Evolutionary conservation across 2,797 vertebrate genomes (phyloP).

Genomic region (Argya squamiceps): DNA sequence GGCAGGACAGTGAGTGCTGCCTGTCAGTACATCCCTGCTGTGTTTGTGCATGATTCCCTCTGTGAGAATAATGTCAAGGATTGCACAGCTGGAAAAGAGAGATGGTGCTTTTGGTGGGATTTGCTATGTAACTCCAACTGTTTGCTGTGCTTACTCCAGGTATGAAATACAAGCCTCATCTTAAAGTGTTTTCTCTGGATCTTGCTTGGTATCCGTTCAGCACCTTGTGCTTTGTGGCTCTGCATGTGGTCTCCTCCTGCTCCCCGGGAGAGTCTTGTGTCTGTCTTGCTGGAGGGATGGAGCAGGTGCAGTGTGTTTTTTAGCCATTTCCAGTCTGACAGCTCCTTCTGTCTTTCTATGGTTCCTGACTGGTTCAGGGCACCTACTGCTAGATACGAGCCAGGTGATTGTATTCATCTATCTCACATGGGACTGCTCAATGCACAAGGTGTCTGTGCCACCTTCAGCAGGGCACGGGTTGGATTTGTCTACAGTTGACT

Average conservation of each 20-base stretch:
- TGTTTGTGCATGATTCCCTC: neutral
- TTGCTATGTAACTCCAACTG: neutral
- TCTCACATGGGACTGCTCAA: neutral
- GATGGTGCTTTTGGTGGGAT: neutral
- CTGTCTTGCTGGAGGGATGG: neutral
- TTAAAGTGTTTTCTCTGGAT: neutral
- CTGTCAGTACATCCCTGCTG: neutral
- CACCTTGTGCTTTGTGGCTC: neutral
- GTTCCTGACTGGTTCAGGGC: neutral
- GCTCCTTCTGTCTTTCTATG: neutral
- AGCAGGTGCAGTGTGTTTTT: neutral
- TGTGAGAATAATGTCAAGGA: fast-evolving
- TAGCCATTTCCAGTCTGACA: fast-evolving
- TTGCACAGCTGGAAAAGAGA: neutral
- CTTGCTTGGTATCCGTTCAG: neutral
- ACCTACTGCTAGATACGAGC: fast-evolving
- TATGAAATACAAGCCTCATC: neutral
- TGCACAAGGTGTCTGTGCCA: neutral
- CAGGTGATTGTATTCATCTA: neutral
- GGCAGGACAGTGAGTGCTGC: neutral
- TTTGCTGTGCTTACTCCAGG: neutral
- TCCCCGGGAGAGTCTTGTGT: fast-evolving
- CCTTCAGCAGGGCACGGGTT: neutral
- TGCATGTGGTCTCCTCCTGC: neutral
- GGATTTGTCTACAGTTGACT: neutral